A percentile compares a stretch with the other conserved stretches of the same genome.
phyloP scores from a whole-genome alignment of 2,888 invertebrate species.

The Leptinotarsa juncta region DNA sequence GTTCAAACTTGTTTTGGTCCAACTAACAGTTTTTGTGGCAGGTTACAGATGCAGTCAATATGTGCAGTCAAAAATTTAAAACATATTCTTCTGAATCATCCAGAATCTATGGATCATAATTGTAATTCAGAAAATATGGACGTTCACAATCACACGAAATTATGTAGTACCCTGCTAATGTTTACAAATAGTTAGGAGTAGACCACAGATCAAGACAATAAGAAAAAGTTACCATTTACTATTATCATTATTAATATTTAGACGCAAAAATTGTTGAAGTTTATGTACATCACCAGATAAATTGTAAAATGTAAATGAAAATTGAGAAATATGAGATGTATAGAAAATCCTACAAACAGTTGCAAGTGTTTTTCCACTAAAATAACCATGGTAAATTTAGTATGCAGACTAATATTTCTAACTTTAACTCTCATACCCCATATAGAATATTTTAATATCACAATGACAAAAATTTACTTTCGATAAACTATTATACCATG shows the following conservation, averaged over 20 bases:
- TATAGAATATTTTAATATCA: neutral
- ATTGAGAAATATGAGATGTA: neutral
- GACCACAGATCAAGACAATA: conserved; percentile 46
- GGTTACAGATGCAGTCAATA: conserved; percentile 60
- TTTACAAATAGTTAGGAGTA: conserved; percentile 47
- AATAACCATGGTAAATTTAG: conserved; percentile 9
- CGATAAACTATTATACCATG: neutral
- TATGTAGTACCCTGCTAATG: conserved; percentile 61
- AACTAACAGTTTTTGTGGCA: conserved; percentile 61
- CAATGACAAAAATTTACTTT: neutral
- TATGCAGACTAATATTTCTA: neutral
- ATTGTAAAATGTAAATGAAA: neutral
- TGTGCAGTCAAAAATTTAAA: conserved; percentile 57
- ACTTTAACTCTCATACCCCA: conserved; percentile 5
- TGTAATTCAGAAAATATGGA: conserved; percentile 58
- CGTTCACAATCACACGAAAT: conserved; percentile 57
- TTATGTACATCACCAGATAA: neutral
- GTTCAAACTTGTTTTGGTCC: conserved; percentile 57
- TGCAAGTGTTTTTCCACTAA: conserved; percentile 8
- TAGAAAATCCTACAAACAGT: conserved; percentile 8
- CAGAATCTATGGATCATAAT: conserved; percentile 26
- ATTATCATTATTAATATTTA: neutral
- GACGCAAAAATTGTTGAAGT: neutral
- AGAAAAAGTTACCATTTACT: conserved; percentile 24
- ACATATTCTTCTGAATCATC: conserved; percentile 57